Evolutionary conservation across 35 echinoderm and acorn worm species (phyloP).

Genomic region (Heliocidaris erythrogramma): DNA sequence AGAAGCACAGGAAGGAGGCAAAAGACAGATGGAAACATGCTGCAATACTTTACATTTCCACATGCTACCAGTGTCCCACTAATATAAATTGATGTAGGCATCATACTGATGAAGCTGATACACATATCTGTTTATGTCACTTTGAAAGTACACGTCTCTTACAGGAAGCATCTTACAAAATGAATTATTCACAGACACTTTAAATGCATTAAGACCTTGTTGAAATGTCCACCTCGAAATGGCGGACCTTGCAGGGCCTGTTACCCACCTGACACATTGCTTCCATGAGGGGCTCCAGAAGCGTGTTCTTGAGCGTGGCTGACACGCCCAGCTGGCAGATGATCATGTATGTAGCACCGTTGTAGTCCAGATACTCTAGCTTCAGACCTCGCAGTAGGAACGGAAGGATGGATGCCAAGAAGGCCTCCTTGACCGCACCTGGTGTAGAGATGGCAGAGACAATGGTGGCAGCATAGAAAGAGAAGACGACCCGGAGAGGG

Average conservation of each 20-base stretch:
- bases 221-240: no score
- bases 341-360: slow-evolving; percentile 90
- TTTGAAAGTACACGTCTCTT: no score
- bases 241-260: neutral
- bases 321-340: slow-evolving; percentile 76
- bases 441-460: slow-evolving; percentile 76
- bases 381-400: slow-evolving; percentile 84
- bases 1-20: no score
- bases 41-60: no score
- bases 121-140: no score
- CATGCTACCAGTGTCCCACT: no score
- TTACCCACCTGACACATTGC: slow-evolving; percentile 74
- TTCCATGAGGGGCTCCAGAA: slow-evolving; percentile 71
- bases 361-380: slow-evolving; percentile 69
- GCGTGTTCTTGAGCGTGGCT: slow-evolving; percentile 58
- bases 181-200: no score
- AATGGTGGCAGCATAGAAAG: slow-evolving; percentile 86
- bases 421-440: slow-evolving; percentile 60
- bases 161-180: no score
- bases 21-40: no score
- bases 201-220: no score
- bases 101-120: no score
- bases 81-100: no score
- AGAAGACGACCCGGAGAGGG: slow-evolving; percentile 63
- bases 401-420: slow-evolving; percentile 71